Base-by-base conservation (phyloP, 2,888 invertebrate genomes). In the Timandra comae region DNA sequence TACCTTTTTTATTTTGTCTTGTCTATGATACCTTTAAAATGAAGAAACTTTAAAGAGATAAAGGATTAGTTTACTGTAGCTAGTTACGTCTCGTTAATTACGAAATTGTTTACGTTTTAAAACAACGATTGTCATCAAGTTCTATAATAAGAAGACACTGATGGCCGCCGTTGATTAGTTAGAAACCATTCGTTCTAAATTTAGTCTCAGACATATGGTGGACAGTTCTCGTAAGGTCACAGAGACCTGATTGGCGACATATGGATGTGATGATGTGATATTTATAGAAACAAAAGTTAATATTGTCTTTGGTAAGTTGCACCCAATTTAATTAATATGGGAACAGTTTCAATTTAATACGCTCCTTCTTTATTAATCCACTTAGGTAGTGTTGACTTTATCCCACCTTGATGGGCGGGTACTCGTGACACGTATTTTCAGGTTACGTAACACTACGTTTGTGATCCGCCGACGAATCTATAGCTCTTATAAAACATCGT, bases 131-230 rank as follows among this genome's bases (percentile, higher is more conserved):
- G 46, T 43, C 51, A 56, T 49, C 52, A 49, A 43, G 35, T 36
- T 16, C 56, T 64, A 62, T 56, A 57, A 57, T 55, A 63, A 64
- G 62, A 59, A 38, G 48, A 48, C 26, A 35, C 35, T 31, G 39
- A 35, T 30, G 35, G 35, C 27, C 36, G 27, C 23, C 28, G 28
- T 38, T 35, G 38, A 47, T 26, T 49, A 45, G 45, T 48, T 46
- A 48, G 39, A 45, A 48, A 49, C 46, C 46, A 46, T 51, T 46
- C 46, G 35, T 43, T 49, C 55, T 60, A 60, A 50, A 52, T 47
- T 52, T 60, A 57, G 50, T 30, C 19, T 28, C 32, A 45, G 46
- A 50, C 54, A 57, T 52, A 49, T 57, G 57, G 50, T 45, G 45
- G 49, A 41, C 51, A 49, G 47, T 33, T 37, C 38, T 38, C 37